Base-by-base conservation (phyloP, 1,140 invertebrate species). In the Oryctes rhinoceros region DNA sequence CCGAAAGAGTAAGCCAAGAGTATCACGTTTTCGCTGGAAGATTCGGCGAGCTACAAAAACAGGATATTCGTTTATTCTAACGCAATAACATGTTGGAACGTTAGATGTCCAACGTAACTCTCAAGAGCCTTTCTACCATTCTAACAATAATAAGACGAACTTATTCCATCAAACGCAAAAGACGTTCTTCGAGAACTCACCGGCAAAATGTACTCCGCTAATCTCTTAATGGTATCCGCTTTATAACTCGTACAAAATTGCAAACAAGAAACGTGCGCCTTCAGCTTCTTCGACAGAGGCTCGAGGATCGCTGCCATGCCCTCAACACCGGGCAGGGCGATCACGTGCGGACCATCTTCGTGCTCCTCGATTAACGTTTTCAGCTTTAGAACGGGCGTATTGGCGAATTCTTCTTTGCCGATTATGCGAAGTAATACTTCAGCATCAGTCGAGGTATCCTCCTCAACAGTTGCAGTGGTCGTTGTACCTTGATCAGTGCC, bases 281-380 rank as follows among this genome's bases (percentile, higher is more conserved):
- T 89, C 37, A 95, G 85, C 59, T 92, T 88, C 9, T 87, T 87
- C 65, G 91, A 90, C 1, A 95, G 83, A 3, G 90, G 87, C 84
- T 91, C 89, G 83, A 95, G 82, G 0, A 90, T 89, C 0, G 89
- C 84, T 0, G 91, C 91, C 75, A 91, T 90, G 18, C 95, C 95
- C 89, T 97, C 96, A 67, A 97, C 89, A n/a, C 96, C 95, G 78
- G 96, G 96, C 53, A 97, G 87, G 81, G 96, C 90, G 85, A 96
- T 95, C 81, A 94, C 79, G 30, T 47, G 10, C 13, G 79, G 71
- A 37, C 48, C 30, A 10, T 24, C 18, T 15, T 71, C 44, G 3
- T 75, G 30, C 30, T 82, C 76, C 11, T 75, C 35, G 35, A 76
- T 67, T n/a, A 76, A n/a, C 39, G 35, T 71, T 24, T 18, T 74